Percentiles rank a stretch among this genome's conserved stretches.
Conservation (phyloP, 2,888 invertebrate genomes). For the Cepaea hortensis region DNA sequence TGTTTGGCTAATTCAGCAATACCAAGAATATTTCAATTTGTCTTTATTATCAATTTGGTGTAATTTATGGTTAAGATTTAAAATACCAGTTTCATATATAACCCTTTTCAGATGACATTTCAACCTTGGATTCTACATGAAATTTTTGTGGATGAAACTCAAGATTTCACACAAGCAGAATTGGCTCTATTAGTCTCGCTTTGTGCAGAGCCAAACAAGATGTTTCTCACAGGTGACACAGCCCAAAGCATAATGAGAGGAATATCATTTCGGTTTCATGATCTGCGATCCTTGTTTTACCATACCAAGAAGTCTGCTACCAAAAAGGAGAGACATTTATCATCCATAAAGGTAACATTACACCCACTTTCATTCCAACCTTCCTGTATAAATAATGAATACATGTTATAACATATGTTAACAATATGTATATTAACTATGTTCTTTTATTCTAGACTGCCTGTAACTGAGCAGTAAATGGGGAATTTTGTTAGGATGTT, state of each 20-base stretch:
- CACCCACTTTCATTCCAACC: background rate
- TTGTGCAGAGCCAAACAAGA: slow-evolving; percentile 66
- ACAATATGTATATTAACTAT: too few relatives aligned
- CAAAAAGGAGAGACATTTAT: slow-evolving; percentile 10
- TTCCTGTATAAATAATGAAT: too few relatives aligned
- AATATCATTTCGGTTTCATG: slow-evolving; percentile 70
- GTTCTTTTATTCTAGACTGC: too few relatives aligned
- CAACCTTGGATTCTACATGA: slow-evolving; percentile 37
- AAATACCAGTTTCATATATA: too few relatives aligned
- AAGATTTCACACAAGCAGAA: slow-evolving; percentile 73
- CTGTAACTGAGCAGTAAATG: too few relatives aligned
- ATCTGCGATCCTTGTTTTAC: slow-evolving; percentile 67
- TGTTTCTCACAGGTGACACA: slow-evolving; percentile 72
- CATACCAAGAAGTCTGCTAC: slow-evolving; percentile 60
- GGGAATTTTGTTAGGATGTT: too few relatives aligned
- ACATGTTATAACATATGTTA: too few relatives aligned
- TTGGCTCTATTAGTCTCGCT: slow-evolving; percentile 64
- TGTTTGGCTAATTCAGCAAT: too few relatives aligned
- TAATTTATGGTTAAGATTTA: too few relatives aligned
- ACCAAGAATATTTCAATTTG: too few relatives aligned
- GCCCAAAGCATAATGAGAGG: slow-evolving; percentile 74
- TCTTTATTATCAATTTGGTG: too few relatives aligned
- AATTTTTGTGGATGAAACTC: slow-evolving; percentile 72
- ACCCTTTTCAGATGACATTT: slow-evolving; percentile 28
- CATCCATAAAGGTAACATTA: slow-evolving; percentile 30